Percentiles rank a stretch among this genome's conserved stretches.
phyloP scores from a whole-genome alignment of 1,140 invertebrate species.

The Paralvinella palmiformis region DNA sequence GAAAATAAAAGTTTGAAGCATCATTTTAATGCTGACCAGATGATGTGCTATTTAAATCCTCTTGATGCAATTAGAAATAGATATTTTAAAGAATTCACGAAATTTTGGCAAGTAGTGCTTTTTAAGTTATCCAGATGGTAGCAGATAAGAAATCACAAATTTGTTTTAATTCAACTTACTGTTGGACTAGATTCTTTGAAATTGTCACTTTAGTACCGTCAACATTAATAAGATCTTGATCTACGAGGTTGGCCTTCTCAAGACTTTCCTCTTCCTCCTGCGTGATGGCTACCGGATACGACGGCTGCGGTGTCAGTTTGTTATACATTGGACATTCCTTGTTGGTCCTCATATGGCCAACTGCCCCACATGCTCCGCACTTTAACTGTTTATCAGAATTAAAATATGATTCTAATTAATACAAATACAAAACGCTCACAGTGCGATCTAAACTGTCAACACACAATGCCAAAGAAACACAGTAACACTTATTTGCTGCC shows the following conservation, averaged over 20 bases:
- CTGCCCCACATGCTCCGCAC: constrained; percentile 93
- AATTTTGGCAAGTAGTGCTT: too few relatives aligned
- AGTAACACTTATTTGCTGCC: too few relatives aligned
- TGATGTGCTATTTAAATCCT: too few relatives aligned
- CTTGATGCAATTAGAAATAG: too few relatives aligned
- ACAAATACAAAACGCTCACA: too few relatives aligned
- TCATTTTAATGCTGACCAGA: too few relatives aligned
- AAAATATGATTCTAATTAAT: not conserved
- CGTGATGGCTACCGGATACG: constrained; percentile 19
- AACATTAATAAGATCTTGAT: constrained; percentile 25
- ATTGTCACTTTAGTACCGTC: constrained; percentile 22
- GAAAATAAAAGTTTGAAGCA: not conserved
- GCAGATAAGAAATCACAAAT: too few relatives aligned
- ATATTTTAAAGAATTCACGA: too few relatives aligned
- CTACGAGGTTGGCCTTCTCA: constrained; percentile 53
- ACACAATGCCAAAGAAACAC: too few relatives aligned
- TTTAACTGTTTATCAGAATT: constrained; percentile 55
- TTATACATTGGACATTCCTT: constrained; percentile 90
- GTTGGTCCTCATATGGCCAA: constrained; percentile 84
- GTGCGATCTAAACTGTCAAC: too few relatives aligned
- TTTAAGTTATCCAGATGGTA: too few relatives aligned
- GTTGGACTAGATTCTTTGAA: constrained; percentile 29
- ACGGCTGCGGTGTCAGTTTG: not conserved
- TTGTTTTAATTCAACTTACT: constrained; percentile 27
- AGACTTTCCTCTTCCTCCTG: constrained; percentile 54